Base-by-base conservation (phyloP, 2,797 vertebrate genomes). In the Schizopygopsis pylzovi region DNA sequence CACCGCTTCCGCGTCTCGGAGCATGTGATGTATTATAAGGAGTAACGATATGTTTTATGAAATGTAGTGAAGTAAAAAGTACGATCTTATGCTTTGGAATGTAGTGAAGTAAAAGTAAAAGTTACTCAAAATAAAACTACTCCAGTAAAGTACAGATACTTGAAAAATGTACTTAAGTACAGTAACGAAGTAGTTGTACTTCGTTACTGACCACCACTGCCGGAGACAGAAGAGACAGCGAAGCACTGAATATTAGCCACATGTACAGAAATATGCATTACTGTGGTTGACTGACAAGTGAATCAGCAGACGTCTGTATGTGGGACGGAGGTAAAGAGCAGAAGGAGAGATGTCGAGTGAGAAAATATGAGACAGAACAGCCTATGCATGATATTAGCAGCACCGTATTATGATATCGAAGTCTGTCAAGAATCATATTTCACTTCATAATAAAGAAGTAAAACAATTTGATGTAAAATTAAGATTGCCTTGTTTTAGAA, bases 291-390 rank as follows among this genome's bases (percentile, higher is more conserved):
- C 33, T 77, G 82, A 77, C 82, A 78, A 45, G 80, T 72, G 47
- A 68, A 84, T 67, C 45, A 68, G 47, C 73, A 68, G 45, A 71
- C 37, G 15, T 52, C 59, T 84, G 72, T 67, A 84, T 77, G 82
- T 84, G 82, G 73, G 85, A 68, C 7, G 85, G 84, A 73, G 79
- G 84, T 81, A 47, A 52, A 37, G 72, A 79, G 52, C 75, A 75
- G 84, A 43, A 47, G 79, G 61, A 59, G 68, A 67, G 33, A 12
- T 49, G 41, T 45, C 84, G 54, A 84, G 87, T 86, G 73, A 77
- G 63, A 82, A 81, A 85, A 89, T 85, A 87, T 88, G 76, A 88
- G 84, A 79, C 59, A 45, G 59, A 54, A 56, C 47, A 72, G 86
- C 86, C 77, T 59, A 61, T 39, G 67, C 11, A 68, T 59, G 39